Evolutionary conservation across 2,797 vertebrate genomes (phyloP).

Genomic region (Trichosurus vulpecula): DNA sequence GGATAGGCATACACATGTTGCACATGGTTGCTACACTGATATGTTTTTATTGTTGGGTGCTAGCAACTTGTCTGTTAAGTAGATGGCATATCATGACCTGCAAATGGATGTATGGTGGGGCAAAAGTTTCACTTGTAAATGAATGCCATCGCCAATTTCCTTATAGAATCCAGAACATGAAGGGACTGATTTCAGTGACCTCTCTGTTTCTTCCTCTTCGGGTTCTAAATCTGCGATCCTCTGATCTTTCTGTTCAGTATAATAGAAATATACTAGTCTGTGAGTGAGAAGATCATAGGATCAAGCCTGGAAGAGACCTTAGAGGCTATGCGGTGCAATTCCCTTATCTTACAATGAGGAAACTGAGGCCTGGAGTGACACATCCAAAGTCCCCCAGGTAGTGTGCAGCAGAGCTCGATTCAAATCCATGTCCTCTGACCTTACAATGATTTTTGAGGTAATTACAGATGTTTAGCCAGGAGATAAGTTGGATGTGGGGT

Average conservation of each 20-base stretch:
- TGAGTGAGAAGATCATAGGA: not conserved
- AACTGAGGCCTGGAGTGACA: not conserved
- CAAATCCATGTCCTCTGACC: not conserved
- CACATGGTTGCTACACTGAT: slow-evolving; percentile 5
- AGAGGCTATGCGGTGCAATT: not conserved
- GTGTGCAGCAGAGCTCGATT: not conserved
- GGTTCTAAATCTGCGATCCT: not conserved
- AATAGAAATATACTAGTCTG: not conserved
- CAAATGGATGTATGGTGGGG: not conserved
- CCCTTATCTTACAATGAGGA: not conserved
- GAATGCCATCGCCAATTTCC: not conserved
- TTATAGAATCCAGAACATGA: not conserved
- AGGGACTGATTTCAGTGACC: not conserved
- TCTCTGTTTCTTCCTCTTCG: not conserved
- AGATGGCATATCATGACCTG: not conserved
- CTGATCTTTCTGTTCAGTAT: not conserved
- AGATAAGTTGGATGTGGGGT: not conserved
- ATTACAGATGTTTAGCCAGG: not conserved
- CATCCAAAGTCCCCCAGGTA: not conserved
- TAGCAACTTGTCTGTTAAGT: not conserved
- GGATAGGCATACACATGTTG: not conserved
- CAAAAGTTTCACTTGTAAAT: not conserved
- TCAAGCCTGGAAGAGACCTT: not conserved
- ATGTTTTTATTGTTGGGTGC: not conserved
- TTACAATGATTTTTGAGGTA: not conserved